These are phyloP conservation scores for Gallinago jamesoni DNA, from an alignment of 2,113 vertebrate species.

Conservation along the genomic window DNA sequence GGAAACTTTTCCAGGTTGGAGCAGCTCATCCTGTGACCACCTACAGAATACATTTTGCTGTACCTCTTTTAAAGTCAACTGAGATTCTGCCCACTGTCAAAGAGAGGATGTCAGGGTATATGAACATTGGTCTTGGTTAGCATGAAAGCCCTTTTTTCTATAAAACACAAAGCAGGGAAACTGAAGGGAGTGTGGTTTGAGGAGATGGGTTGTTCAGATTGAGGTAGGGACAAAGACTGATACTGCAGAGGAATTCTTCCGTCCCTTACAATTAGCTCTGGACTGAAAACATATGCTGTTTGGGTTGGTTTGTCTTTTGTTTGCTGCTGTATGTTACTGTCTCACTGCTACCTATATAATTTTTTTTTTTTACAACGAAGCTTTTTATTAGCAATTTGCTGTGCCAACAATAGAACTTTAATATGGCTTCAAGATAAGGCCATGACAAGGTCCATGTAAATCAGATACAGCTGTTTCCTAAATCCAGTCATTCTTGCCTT, in stretches of 20 bases:
- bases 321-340: background rate
- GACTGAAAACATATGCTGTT: background rate
- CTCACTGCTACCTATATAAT: background rate
- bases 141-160: background rate
- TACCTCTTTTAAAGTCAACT: background rate
- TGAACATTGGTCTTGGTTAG: background rate
- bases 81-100: background rate
- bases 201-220: background rate
- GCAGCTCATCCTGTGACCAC: background rate
- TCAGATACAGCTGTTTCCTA: conserved; percentile 35
- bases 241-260: background rate
- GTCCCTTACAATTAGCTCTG: background rate
- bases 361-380: background rate
- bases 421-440: background rate
- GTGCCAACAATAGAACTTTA: background rate
- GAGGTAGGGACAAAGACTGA: background rate
- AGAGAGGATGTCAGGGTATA: background rate
- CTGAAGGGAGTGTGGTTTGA: background rate
- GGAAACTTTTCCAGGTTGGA: background rate
- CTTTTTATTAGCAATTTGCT: background rate
- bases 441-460: background rate
- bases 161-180: background rate
- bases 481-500: conserved; percentile 6
- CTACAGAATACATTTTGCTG: background rate
- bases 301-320: background rate